Evolutionary conservation across 2,797 vertebrate species (phyloP).

Genomic region (Eleutherodactylus coqui): DNA sequence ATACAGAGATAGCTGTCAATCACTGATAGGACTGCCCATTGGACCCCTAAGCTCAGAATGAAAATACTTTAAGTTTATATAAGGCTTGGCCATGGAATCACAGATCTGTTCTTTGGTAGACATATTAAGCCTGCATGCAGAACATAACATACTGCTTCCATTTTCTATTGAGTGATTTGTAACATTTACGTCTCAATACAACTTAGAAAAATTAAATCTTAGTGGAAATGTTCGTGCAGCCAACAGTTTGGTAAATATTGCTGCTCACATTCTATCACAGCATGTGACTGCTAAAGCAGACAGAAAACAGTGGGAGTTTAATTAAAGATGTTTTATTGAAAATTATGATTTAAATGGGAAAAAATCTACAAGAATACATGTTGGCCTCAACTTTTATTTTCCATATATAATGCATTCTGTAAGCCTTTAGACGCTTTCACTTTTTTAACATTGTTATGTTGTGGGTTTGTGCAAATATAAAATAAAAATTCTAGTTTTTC

Average conservation of each 20-base stretch:
- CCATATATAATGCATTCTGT: too few species aligned
- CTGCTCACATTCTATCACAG: conserved; percentile 30
- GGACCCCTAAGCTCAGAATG: too few species aligned
- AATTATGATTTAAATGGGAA: neutral
- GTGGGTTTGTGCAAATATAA: too few species aligned
- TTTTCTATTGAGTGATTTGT: neutral
- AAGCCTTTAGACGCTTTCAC: too few species aligned
- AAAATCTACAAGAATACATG: neutral
- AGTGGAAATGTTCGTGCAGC: neutral
- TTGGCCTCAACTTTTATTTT: neutral
- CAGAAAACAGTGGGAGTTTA: conserved; percentile 5
- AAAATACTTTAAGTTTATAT: too few species aligned
- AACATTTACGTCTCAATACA: neutral
- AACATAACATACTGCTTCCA: too few species aligned
- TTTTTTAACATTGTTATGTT: too few species aligned
- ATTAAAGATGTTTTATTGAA: conserved; percentile 32
- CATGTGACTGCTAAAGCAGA: neutral
- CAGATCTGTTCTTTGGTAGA: too few species aligned
- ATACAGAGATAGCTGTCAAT: too few species aligned
- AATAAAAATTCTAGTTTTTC: too few species aligned
- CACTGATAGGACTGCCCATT: too few species aligned
- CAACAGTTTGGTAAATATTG: neutral
- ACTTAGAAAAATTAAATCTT: neutral
- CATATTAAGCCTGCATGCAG: too few species aligned
- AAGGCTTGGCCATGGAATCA: neutral